Evolutionary conservation across 2,888 invertebrate genomes (phyloP), one percentile per base, ranked within the genome.

Genomic region (Fragum sueziense): DNA sequence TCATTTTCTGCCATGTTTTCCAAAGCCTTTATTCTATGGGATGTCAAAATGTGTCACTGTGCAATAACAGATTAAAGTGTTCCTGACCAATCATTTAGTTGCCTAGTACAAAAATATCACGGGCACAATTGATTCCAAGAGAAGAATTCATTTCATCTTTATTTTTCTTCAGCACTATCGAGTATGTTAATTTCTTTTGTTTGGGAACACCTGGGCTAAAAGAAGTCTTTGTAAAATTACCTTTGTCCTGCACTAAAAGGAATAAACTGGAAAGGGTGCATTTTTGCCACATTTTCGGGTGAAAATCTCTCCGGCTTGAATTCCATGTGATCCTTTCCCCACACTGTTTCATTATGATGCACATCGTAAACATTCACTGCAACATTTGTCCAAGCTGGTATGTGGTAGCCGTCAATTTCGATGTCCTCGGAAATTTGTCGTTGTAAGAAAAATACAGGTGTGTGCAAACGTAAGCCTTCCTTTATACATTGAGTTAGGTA

Each of bases 231-330:
- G n/a, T n/a, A n/a, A n/a, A 37, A 37, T 37, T 82, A 90, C 90
- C 91, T 89, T 62, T 88, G 89, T 22, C 92, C 91, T 52, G 90
- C 91, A 71, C 90, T 88, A 70, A 91, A 91, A 27, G 91, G 91
- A 25, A 90, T 68, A 71, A 88, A 90, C 22, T 85, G 81, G 72
- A 83, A 90, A 17, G 86, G 77, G 69, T 90, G 88, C 82, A 85
- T 87, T 52, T 88, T 85, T 7, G 77, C 79, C 1, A 85, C 79
- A 68, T 87, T 88, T 20, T 90, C 89, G 1, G 86, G 85, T 7
- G 84, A 79, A 79, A 91, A 90, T 75, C 90, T 74, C 9, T 89
- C 88, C 51, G 91, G 91, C 52, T 78, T 76, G 71, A 78, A 90
- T 41, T 85, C 84, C 80, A 74, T 65, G 20, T 73, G 72, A 25